Evolutionary conservation across 2,113 vertebrate species (phyloP).

Genomic region (Cebus imitator): DNA sequence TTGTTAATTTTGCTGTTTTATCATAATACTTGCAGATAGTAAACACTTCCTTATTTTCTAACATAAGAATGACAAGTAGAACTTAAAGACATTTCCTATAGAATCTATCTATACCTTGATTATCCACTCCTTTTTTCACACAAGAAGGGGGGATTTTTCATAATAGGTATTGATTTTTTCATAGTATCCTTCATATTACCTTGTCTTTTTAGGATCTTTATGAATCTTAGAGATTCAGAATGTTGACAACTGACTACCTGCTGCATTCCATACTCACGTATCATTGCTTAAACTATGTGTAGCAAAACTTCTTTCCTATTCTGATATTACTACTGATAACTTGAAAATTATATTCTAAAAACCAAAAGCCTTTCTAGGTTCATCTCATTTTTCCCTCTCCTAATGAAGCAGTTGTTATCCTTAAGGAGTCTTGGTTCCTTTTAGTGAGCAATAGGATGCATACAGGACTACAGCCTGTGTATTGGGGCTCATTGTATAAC

Average conservation of each 20-base stretch:
- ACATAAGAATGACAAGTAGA: background rate
- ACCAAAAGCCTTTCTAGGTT: background rate
- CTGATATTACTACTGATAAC: background rate
- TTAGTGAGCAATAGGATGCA: background rate
- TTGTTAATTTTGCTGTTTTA: conserved; percentile 20
- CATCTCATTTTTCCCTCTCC: background rate
- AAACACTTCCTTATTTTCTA: conserved; percentile 15
- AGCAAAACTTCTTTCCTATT: background rate
- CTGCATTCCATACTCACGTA: background rate
- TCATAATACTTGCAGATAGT: background rate
- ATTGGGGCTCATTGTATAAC: background rate
- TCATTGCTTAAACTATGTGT: background rate
- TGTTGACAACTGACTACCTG: background rate
- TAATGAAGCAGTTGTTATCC: background rate
- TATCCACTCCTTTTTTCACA: background rate
- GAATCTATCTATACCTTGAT: background rate
- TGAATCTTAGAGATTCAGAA: background rate
- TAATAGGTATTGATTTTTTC: background rate
- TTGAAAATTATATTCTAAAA: background rate
- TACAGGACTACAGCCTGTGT: background rate
- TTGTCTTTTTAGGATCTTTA: conserved; percentile 4
- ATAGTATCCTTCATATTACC: background rate
- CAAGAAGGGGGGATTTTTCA: background rate
- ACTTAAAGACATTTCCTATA: background rate
- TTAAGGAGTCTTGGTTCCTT: background rate